Conservation (phyloP, 2,113 vertebrate species). For the Tyrannus savana region DNA sequence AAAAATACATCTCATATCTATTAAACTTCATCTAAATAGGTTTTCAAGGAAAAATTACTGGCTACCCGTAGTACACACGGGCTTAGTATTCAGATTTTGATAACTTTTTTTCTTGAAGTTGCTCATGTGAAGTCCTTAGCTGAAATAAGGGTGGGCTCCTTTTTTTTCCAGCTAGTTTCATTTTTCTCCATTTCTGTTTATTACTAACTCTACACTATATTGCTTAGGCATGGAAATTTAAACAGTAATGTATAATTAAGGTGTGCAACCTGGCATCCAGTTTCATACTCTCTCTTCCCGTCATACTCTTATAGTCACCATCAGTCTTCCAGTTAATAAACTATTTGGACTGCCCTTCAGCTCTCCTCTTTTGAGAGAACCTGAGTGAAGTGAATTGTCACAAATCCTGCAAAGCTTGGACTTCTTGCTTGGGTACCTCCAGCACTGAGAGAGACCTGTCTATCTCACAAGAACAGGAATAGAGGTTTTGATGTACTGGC, state of each 20-base stretch:
- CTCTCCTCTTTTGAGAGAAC: background rate
- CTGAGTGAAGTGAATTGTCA: background rate
- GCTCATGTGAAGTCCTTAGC: background rate
- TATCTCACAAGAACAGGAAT: background rate
- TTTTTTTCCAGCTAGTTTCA: background rate
- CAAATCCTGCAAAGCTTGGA: constrained; percentile 8
- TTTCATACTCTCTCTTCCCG: background rate
- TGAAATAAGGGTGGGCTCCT: background rate
- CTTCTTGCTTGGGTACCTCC: background rate
- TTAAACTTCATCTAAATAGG: background rate
- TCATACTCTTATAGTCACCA: background rate
- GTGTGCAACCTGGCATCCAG: background rate
- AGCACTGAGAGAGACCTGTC: background rate
- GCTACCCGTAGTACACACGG: background rate
- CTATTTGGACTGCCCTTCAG: background rate
- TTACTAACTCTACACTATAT: background rate
- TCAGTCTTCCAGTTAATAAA: background rate
- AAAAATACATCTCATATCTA: background rate
- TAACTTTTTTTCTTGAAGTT: background rate
- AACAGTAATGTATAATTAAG: background rate
- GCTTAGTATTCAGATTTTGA: background rate
- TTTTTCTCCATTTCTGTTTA: background rate
- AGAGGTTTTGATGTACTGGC: background rate
- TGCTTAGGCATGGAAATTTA: background rate
- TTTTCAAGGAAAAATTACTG: background rate